A percentile compares a stretch with the other conserved stretches of the same genome.
phyloP scores from a whole-genome alignment of 2,797 vertebrate species.

The Ctenopoma kingsleyae region DNA sequence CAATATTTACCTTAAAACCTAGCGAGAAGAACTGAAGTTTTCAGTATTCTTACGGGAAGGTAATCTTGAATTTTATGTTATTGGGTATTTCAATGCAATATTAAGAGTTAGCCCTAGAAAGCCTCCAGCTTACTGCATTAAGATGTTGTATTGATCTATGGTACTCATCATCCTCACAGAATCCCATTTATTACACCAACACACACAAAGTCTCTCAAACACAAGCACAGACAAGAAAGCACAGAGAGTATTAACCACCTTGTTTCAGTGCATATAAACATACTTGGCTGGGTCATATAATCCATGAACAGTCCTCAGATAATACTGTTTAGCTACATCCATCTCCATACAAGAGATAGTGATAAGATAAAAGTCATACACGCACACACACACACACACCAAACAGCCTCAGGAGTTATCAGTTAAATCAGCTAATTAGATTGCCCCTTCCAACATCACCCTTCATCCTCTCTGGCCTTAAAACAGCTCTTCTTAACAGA shows the following conservation, averaged over 20 bases:
- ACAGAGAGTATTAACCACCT: constrained; percentile 31
- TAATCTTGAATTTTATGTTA: constrained; percentile 37
- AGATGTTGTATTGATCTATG: constrained; percentile 72
- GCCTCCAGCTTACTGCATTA: constrained; percentile 60
- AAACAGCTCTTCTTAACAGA: constrained; percentile 64
- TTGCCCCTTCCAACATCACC: constrained; percentile 54
- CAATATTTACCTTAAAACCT: constrained; percentile 18
- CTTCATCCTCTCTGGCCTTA: constrained; percentile 59
- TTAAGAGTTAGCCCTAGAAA: constrained; percentile 29
- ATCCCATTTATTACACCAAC: constrained; percentile 58
- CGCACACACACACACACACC: not conserved
- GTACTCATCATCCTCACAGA: constrained; percentile 56
- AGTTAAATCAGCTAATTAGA: constrained; percentile 83
- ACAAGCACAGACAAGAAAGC: constrained; percentile 12
- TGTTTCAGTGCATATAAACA: constrained; percentile 51
- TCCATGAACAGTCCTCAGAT: constrained; percentile 45
- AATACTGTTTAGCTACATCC: constrained; percentile 42
- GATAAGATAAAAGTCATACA: constrained; percentile 45
- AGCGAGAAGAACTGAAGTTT: not conserved
- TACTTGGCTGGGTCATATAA: constrained; percentile 38
- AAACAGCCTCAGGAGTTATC: constrained; percentile 71
- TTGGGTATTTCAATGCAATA: constrained; percentile 46
- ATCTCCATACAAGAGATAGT: constrained; percentile 38
- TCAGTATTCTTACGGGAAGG: not conserved
- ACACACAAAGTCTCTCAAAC: constrained; percentile 4